Evolutionary conservation across 2,888 invertebrate species (phyloP).

Genomic region (Adelphocoris suturalis): DNA sequence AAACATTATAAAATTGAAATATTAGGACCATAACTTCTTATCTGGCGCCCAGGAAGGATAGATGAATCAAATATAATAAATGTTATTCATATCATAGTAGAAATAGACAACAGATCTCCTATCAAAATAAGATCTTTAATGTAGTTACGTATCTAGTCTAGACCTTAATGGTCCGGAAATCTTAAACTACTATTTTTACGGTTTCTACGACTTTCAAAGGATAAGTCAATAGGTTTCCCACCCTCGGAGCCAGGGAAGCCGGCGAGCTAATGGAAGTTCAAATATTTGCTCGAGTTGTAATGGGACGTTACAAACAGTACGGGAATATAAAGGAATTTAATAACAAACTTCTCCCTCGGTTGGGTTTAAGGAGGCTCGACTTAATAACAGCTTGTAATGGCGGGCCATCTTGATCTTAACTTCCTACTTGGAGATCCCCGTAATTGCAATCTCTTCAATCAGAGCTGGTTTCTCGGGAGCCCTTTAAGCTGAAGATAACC

Average conservation of each 20-base stretch:
- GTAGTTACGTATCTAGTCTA: neutral
- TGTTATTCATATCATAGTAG: too few species aligned
- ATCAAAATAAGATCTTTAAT: too few species aligned
- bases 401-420: conserved; percentile 47
- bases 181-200: neutral
- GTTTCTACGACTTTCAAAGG: neutral
- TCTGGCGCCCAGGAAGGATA: too few species aligned
- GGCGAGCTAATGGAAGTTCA: conserved; percentile 45
- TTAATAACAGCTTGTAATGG: conserved; percentile 53
- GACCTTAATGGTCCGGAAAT: neutral
- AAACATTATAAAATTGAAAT: too few species aligned
- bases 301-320: conserved; percentile 64
- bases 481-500: conserved; percentile 24
- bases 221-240: conserved; percentile 19
- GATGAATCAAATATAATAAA: too few species aligned
- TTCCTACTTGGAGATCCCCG: conserved; percentile 29
- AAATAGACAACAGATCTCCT: too few species aligned
- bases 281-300: conserved; percentile 60
- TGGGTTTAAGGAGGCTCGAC: conserved; percentile 50
- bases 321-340: conserved; percentile 67
- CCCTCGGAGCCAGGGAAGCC: neutral
- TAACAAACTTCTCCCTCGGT: conserved; percentile 55
- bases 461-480: conserved; percentile 6
- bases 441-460: conserved; percentile 58
- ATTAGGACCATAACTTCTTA: too few species aligned